These are phyloP conservation scores for Meteorus cinctellus DNA, from an alignment of 2,888 invertebrate genomes.

Conservation along the genomic window DNA sequence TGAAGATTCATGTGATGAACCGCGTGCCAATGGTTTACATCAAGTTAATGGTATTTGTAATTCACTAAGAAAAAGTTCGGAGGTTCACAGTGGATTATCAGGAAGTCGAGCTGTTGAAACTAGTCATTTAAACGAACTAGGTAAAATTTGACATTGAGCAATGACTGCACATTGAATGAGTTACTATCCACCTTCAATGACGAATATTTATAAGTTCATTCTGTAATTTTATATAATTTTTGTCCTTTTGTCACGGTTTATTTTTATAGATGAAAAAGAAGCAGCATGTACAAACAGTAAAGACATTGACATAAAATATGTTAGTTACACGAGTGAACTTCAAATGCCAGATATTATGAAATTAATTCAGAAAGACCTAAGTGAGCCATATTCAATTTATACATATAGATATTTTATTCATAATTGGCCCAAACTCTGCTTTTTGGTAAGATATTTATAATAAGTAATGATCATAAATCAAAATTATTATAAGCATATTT, in stretches of 20 bases:
- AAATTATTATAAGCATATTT: slow-evolving; percentile 2
- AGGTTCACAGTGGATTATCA: slow-evolving; percentile 52
- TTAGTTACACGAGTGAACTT: slow-evolving; percentile 93
- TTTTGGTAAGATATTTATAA: slow-evolving; percentile 80
- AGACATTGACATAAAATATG: slow-evolving; percentile 75
- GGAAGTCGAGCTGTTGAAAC: slow-evolving; percentile 63
- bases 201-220: background rate
- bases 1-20: slow-evolving; percentile 51
- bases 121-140: slow-evolving; percentile 69
- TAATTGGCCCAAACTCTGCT: slow-evolving; percentile 99
- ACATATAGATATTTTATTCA: slow-evolving; percentile 99
- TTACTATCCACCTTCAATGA: background rate
- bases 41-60: slow-evolving; percentile 67
- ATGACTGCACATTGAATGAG: background rate
- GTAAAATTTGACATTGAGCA: slow-evolving; percentile 51
- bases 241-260: slow-evolving; percentile 4
- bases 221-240: slow-evolving; percentile 7
- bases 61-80: slow-evolving; percentile 57
- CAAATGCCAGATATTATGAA: slow-evolving; percentile 99
- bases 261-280: slow-evolving; percentile 58
- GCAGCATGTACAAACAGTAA: slow-evolving; percentile 59
- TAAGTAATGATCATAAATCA: background rate
- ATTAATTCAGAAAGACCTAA: slow-evolving; percentile 98
- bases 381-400: slow-evolving; percentile 99
- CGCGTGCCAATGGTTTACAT: slow-evolving; percentile 64